Conservation (phyloP, 2,113 vertebrate genomes). For the Orycteropus afer region DNA sequence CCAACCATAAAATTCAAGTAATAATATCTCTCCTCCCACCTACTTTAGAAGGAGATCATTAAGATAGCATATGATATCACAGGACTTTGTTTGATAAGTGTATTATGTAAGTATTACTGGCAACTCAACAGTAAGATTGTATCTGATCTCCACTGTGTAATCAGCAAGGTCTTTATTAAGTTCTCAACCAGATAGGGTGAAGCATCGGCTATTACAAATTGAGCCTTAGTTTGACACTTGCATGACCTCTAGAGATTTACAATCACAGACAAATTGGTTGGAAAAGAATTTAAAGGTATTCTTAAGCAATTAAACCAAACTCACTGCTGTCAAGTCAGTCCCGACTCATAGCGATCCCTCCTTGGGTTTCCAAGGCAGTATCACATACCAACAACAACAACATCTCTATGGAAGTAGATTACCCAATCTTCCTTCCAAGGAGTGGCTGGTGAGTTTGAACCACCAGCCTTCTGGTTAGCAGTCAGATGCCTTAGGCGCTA, state of each 20-base stretch:
- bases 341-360: no score
- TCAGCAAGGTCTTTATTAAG: slow-evolving; percentile 29
- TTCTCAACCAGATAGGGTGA: background rate
- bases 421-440: no score
- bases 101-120: background rate
- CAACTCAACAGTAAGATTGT: background rate
- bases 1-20: background rate
- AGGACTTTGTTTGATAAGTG: background rate
- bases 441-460: no score
- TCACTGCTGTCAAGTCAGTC: no score
- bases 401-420: no score
- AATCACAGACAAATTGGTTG: background rate
- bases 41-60: slow-evolving; percentile 42
- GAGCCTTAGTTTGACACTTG: background rate
- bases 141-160: background rate
- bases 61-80: background rate
- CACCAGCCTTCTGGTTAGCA: no score
- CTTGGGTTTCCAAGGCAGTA: no score
- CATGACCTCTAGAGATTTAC: slow-evolving; percentile 35
- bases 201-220: background rate
- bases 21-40: background rate
- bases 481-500: no score
- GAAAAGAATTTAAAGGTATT: background rate
- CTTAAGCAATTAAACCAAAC: slow-evolving; percentile 24
- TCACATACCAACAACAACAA: no score